phyloP scores from a whole-genome alignment of 2,888 invertebrate genomes.

The Tribolium freemani region DNA sequence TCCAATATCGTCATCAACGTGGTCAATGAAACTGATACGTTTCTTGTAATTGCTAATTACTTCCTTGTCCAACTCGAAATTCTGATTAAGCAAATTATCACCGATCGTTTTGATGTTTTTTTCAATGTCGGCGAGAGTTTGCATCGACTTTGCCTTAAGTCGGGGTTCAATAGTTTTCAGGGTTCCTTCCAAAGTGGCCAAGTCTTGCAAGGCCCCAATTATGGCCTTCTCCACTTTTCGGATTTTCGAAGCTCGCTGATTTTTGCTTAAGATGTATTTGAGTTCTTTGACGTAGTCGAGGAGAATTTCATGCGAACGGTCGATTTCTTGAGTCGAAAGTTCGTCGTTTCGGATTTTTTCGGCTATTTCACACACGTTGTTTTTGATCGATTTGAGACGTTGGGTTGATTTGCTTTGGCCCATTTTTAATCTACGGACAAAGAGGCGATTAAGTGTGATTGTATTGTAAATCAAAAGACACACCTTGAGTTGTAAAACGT shows the following conservation, averaged over 20 bases:
- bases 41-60: slow-evolving; percentile 1
- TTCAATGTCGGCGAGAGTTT: slow-evolving; percentile 44
- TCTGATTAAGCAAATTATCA: slow-evolving; percentile 1
- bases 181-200: slow-evolving; percentile 8
- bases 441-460: neutral
- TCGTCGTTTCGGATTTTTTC: neutral
- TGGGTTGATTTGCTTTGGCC: slow-evolving; percentile 1
- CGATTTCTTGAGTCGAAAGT: neutral
- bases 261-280: slow-evolving; percentile 9
- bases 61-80: slow-evolving; percentile 43
- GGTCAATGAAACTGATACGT: slow-evolving; percentile 11
- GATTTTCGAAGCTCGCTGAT: neutral
- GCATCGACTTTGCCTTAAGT: slow-evolving; percentile 11
- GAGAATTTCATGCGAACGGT: neutral
- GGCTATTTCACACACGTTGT: slow-evolving; percentile 6
- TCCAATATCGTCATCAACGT: neutral
- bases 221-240: slow-evolving; percentile 3
- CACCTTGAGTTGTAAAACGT: neutral
- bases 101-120: slow-evolving; percentile 34
- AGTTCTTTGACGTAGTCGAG: slow-evolving; percentile 14
- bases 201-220: slow-evolving; percentile 6
- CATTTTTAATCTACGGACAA: neutral
- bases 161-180: neutral
- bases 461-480: too few species aligned
- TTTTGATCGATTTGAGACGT: neutral